Base-by-base conservation (phyloP, 2,113 vertebrate genomes). In the Ammodytes dubius region DNA sequence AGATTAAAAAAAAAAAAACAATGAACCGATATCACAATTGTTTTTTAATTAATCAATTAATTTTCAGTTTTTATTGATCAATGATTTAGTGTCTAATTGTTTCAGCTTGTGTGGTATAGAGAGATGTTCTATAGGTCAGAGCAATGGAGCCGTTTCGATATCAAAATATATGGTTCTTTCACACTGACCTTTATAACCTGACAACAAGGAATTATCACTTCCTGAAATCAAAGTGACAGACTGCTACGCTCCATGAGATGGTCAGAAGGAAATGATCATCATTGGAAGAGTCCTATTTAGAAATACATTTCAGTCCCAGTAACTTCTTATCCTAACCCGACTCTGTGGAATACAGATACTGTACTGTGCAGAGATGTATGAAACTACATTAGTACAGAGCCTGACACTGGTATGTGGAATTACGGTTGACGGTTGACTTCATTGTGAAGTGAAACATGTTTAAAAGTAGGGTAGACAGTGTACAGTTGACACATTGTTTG, bases 171-270 rank as follows among this genome's bases (percentile, higher is more conserved):
- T 49, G 35, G 9, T 43, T 39, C 64, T 69, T 43, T 35, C 63
- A 64, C 49, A 43, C 0, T 52, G 52, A 70, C 79, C 74, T 82
- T 70, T 14, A 70, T 42, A 74, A 49, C 70, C 59, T 66, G 53
- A 49, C 52, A 19, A 49, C 52, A 19, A 27, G 45, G 12, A 70
- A 60, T 66, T 49, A 82, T 74, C 59, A 54, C 35, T 50, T 14
- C 8, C 40, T 56, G 47, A 0, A 74, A 58, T 58, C 39, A 63
- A 42, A 9, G 14, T 15, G 70, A 69, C 46, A 74, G 46, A 43
- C 56, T 27, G 39, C 63, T 53, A 52, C 4, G 4, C 52, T 79
- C 13, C 0, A 64, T 10, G 49, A 50, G 13, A 0, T 14, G 13
- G 39, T 50, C 57, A 46, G 59, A 42, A 70, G 54, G 37, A 72